Conservation (phyloP, 2,797 vertebrate species). For the Heliangelus exortis region DNA sequence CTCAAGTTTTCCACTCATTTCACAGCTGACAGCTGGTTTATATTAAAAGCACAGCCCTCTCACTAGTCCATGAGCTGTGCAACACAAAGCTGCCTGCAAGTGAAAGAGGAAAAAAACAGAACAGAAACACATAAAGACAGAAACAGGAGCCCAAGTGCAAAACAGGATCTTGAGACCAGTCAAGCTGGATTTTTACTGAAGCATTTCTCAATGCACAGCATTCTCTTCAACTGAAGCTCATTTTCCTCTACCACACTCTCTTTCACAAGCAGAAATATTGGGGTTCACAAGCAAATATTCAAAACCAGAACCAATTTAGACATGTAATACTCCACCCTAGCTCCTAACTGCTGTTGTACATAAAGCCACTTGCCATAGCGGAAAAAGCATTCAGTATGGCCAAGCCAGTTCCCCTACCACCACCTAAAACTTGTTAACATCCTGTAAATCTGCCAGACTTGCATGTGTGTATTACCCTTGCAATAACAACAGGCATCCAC, state of each 20-base stretch:
- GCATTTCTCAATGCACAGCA: background rate
- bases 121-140: background rate
- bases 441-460: background rate
- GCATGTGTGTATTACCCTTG: rapidly evolving
- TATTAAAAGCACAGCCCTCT: background rate
- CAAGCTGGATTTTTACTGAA: rapidly evolving
- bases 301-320: background rate
- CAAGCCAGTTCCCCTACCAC: background rate
- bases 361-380: background rate
- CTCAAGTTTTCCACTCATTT: background rate
- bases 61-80: background rate
- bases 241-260: background rate
- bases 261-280: rapidly evolving
- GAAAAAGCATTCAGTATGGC: background rate
- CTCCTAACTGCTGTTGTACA: background rate
- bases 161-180: background rate
- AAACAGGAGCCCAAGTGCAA: background rate
- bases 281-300: background rate
- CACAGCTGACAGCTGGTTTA: constrained; percentile 34
- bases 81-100: background rate
- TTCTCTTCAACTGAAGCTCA: background rate
- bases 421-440: background rate
- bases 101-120: background rate
- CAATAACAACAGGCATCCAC: background rate
- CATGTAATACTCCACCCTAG: background rate